phyloP scores from a whole-genome alignment of 2,797 vertebrate species.

The Molossus molossus region DNA sequence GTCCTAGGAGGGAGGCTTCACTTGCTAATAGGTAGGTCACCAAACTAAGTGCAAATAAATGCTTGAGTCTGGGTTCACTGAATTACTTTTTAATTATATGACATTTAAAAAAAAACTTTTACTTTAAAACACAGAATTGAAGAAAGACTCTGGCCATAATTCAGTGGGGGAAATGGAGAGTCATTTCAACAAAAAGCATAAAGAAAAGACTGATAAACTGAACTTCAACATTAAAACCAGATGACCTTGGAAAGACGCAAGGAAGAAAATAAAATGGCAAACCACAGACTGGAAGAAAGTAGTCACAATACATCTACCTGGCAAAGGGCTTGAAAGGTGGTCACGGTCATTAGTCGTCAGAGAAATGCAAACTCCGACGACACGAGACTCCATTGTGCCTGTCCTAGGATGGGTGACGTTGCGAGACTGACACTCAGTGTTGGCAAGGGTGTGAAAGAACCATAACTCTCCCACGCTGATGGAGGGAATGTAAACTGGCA shows the following conservation, averaged over 20 bases:
- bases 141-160: not conserved
- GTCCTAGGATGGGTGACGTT: not conserved
- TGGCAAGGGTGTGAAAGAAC: not conserved
- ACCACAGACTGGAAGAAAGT: not conserved
- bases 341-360: not conserved
- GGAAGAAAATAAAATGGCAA: not conserved
- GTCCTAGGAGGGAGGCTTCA: not conserved
- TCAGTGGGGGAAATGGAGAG: not conserved
- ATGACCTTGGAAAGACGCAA: not conserved
- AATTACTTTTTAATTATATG: not conserved
- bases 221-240: not conserved
- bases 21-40: not conserved
- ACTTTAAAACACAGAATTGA: not conserved
- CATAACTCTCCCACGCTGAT: not conserved
- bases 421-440: not conserved
- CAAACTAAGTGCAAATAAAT: not conserved
- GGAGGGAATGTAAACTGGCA: not conserved
- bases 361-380: not conserved
- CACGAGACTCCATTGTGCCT: too few species aligned
- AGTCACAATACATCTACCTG: not conserved
- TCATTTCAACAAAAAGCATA: not conserved
- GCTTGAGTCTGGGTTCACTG: not conserved
- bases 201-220: not conserved
- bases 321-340: not conserved
- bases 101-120: constrained; percentile 1